phyloP scores from a whole-genome alignment of 2,113 vertebrate species.

The Bos taurus region ARS-UCD2.0 NC_037336.1:21471001-21471500 shows the following conservation, averaged over 20 bases:
- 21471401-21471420: slow-evolving; percentile 6
- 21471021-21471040: background rate
- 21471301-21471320: background rate
- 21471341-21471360: background rate
- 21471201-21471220: background rate
- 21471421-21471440: background rate
- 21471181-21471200: background rate
- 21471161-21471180: background rate
- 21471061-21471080: background rate
- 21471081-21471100: background rate
- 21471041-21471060: background rate
- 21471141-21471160: background rate
- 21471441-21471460: background rate
- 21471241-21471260: background rate
- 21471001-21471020: background rate
- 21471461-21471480: background rate
- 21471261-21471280: background rate
- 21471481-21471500: background rate
- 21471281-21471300: background rate
- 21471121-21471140: background rate
- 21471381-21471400: background rate
- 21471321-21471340: background rate
- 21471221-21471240: background rate
- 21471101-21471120: background rate
- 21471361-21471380: background rate